Percentiles rank a stretch among this genome's conserved stretches.
These are phyloP conservation scores for Gambusia holbrooki DNA, from an alignment of 2,113 vertebrate genomes.

Conservation along the genomic window DNA sequence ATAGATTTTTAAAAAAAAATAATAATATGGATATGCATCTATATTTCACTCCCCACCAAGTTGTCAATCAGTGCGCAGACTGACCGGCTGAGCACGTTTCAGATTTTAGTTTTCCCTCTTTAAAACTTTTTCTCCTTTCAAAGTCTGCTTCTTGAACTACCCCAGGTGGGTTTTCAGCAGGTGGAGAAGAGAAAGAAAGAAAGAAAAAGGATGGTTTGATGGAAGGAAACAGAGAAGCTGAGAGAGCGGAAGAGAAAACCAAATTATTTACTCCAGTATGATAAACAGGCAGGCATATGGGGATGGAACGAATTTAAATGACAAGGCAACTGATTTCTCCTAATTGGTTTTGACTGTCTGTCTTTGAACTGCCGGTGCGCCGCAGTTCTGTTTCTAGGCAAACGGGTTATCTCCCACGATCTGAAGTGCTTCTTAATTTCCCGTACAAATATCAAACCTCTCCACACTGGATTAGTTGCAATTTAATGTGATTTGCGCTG, in stretches of 20 bases:
- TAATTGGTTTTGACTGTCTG: constrained; percentile 74
- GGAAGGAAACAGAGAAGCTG: constrained; percentile 10
- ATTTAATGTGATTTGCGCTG: constrained; percentile 51
- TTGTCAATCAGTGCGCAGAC: not conserved
- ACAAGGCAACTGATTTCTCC: constrained; percentile 71
- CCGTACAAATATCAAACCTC: constrained; percentile 66
- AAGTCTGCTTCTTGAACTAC: constrained; percentile 17
- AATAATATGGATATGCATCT: not conserved
- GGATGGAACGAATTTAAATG: constrained; percentile 73
- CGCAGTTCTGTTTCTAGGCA: constrained; percentile 54
- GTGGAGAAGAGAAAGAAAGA: not conserved
- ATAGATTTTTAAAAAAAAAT: not conserved
- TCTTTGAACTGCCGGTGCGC: constrained; percentile 65
- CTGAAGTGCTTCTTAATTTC: constrained; percentile 58
- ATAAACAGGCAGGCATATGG: constrained; percentile 41
- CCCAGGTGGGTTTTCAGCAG: constrained; percentile 13
- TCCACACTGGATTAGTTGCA: constrained; percentile 58
- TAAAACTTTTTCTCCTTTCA: not conserved
- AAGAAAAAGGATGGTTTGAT: not conserved
- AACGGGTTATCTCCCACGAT: constrained; percentile 55
- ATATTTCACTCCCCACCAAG: not conserved
- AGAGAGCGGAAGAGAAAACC: constrained; percentile 14
- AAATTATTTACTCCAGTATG: constrained; percentile 62
- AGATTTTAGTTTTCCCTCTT: not conserved
- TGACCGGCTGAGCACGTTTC: not conserved